Percentiles rank a stretch among this genome's conserved stretches.
phyloP scores from a whole-genome alignment of 2,797 vertebrate genomes.

The Liparis tanakae region DNA sequence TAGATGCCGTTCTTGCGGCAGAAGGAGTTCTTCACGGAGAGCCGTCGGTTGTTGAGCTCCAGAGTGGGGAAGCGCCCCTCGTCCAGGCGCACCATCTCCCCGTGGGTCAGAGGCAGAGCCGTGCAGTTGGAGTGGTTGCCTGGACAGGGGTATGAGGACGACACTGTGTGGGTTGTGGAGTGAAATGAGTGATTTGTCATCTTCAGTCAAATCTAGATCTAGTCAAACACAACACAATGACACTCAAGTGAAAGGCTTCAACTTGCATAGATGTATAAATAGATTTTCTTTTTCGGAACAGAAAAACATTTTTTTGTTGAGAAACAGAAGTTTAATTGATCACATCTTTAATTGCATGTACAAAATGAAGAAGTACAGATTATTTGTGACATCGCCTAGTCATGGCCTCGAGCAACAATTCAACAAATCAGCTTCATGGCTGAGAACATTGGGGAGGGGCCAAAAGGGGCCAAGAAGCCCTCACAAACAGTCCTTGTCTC shows the following conservation, averaged over 20 bases:
- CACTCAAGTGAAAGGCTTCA: not conserved
- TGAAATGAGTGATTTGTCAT: conserved; percentile 33
- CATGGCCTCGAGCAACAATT: conserved; percentile 54
- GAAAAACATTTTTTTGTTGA: not conserved
- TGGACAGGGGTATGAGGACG: conserved; percentile 67
- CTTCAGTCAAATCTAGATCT: conserved; percentile 21
- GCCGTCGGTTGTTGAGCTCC: conserved; percentile 95
- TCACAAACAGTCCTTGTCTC: conserved; percentile 74
- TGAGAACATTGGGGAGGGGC: conserved; percentile 40
- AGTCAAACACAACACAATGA: not conserved
- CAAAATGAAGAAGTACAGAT: conserved; percentile 1
- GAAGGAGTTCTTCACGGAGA: conserved; percentile 98
- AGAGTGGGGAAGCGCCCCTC: conserved; percentile 95
- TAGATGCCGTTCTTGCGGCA: conserved; percentile 97
- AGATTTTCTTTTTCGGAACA: not conserved
- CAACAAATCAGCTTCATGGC: conserved; percentile 36
- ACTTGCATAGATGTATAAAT: not conserved
- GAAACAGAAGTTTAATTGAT: not conserved
- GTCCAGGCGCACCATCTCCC: conserved; percentile 96
- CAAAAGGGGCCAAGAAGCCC: conserved; percentile 49
- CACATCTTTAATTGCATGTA: not conserved
- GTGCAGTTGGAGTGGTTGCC: conserved; percentile 90
- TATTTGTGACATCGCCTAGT: conserved; percentile 21
- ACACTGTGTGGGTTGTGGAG: conserved; percentile 53
- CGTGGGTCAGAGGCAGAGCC: conserved; percentile 91